These are phyloP conservation scores for Micrastur ruficollis DNA, from an alignment of 2,797 vertebrate species.

Conservation along the genomic window DNA sequence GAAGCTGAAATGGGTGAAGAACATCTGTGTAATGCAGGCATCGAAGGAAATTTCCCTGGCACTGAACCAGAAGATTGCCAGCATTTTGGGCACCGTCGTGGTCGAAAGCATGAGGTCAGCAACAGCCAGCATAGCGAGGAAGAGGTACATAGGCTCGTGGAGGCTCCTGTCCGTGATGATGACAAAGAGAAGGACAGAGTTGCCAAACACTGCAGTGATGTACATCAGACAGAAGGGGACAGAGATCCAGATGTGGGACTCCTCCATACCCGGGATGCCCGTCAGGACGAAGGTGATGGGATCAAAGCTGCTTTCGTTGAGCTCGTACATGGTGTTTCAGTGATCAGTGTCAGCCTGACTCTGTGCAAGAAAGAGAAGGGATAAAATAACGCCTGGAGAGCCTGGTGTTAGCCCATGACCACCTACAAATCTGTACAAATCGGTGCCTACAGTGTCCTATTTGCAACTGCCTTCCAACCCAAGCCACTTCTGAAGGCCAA, in stretches of 20 bases:
- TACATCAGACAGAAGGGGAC: slow-evolving; percentile 73
- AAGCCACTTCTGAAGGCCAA: neutral
- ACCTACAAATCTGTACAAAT: accelerated
- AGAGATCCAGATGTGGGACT: slow-evolving; percentile 69
- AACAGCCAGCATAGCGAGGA: slow-evolving; percentile 81
- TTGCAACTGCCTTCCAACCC: neutral
- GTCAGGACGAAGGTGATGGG: slow-evolving; percentile 68
- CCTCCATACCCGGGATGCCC: slow-evolving; percentile 72
- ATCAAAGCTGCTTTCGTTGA: slow-evolving; percentile 46
- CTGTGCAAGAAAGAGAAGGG: neutral
- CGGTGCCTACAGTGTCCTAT: accelerated
- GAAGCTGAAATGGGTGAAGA: slow-evolving; percentile 82
- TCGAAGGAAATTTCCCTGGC: slow-evolving; percentile 77
- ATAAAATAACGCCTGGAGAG: neutral
- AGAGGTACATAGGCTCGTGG: slow-evolving; percentile 83
- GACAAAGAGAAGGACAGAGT: slow-evolving; percentile 25
- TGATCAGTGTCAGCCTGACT: accelerated
- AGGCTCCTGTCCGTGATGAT: slow-evolving; percentile 60
- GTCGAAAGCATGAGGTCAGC: slow-evolving; percentile 82
- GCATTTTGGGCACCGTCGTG: slow-evolving; percentile 74
- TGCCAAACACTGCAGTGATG: neutral
- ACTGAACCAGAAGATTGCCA: slow-evolving; percentile 79
- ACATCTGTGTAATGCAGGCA: slow-evolving; percentile 80
- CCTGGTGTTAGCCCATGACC: accelerated
- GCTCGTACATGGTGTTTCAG: neutral